A percentile compares a stretch with the other conserved stretches of the same genome.
These are phyloP conservation scores for Cataglyphis livida DNA, from an alignment of 2,888 invertebrate species.

Conservation along the genomic window DNA sequence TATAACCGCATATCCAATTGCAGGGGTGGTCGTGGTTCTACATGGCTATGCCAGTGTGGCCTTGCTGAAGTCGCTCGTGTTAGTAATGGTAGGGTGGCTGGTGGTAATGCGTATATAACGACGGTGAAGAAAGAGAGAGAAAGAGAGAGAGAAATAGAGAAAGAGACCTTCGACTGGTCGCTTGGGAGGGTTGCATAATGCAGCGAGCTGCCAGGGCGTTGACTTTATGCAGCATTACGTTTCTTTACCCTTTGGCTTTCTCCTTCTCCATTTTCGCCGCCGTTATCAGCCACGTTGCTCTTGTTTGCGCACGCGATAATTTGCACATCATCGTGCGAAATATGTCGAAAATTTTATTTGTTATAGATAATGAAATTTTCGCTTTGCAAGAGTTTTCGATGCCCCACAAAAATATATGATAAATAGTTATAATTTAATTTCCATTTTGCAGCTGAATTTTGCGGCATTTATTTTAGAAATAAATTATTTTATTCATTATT, in stretches of 20 bases:
- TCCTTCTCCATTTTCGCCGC: conserved; percentile 43
- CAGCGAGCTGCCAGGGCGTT: conserved; percentile 82
- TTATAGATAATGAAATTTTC: conserved; percentile 23
- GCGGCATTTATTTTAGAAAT: not conserved
- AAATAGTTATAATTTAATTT: not conserved
- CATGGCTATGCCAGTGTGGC: conserved; percentile 61
- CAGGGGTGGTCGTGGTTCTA: conserved; percentile 53
- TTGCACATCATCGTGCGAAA: conserved; percentile 1
- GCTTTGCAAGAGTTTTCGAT: not conserved
- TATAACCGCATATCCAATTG: conserved; percentile 37
- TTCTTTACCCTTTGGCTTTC: conserved; percentile 69
- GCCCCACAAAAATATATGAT: not conserved
- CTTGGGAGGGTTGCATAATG: conserved; percentile 83
- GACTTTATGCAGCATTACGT: conserved; percentile 78
- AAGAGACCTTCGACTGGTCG: conserved; percentile 76
- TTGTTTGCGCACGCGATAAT: conserved; percentile 62
- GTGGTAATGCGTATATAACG: conserved; percentile 50
- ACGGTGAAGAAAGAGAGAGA: conserved; percentile 32
- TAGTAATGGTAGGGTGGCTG: conserved; percentile 43
- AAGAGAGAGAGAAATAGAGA: conserved; percentile 32
- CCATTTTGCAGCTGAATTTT: not conserved
- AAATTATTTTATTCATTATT: not conserved
- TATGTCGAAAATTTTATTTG: conserved; percentile 28
- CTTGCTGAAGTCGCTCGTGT: conserved; percentile 57
- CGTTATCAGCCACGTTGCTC: conserved; percentile 60